Base-by-base conservation (phyloP, 2,888 invertebrate species). In the Helleia helle region DNA sequence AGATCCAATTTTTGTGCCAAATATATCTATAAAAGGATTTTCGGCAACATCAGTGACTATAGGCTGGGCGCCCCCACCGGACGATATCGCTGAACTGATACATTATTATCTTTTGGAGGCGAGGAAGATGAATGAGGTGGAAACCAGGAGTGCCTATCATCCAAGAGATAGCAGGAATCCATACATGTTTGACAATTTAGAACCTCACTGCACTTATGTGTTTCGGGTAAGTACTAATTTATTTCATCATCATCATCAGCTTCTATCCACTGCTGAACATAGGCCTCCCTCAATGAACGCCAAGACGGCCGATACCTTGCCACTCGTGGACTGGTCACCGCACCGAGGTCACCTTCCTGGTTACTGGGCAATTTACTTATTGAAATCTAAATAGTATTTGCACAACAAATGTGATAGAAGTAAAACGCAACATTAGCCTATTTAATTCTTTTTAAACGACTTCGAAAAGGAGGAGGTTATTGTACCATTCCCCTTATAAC, bases 1-100 rank as follows among this genome's bases (percentile, higher is more conserved):
- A 65, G 94, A 94, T 76, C 94, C 94, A 0, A 80, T 88, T 45
- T 95, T 94, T 60, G 87, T 92, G 29, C 95, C 95, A 1, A 90
- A 90, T 59, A 90, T 94, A 28, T 88, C 90, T 29, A 90, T 94
- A 0, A 93, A 93, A 25, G 95, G 83, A 0, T 84, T 84, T 43
- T 80, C 83, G 86, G 77, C 84, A 0, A 91, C 90, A 14, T 93
- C 94, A 0, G 93, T 95, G 44, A 94, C 94, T 0, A 91, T 95
- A 38, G 91, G 92, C 0, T 95, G 94, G 93, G 87, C 86, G 17
- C 84, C 89, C 0, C 93, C 93, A 0, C 88, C 90, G 0, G 66
- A 81, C 0, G 81, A 90, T 12, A 81, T 92, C 7, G 86, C 87
- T 7, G 88, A 91, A 46, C 89, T 90, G 54, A 90, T 94, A 36